Base-by-base conservation (phyloP, 1,140 invertebrate species). In the Drosophila teissieri region DNA sequence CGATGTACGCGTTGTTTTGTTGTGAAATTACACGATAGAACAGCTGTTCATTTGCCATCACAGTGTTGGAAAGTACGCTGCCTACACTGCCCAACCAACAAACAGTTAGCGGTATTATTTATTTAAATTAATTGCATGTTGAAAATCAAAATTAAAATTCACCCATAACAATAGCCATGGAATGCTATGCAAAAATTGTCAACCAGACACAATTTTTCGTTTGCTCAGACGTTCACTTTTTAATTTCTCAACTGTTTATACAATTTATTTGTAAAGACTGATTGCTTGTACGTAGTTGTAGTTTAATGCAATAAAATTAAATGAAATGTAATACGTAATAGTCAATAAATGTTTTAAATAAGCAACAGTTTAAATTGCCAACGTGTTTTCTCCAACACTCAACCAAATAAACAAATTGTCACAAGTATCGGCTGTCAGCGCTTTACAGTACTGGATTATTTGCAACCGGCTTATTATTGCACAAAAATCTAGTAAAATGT, bases 241-340 rank as follows among this genome's bases (percentile, higher is more conserved):
- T 76, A 67, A 77, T 69, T 78, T 77, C 62, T 69, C 52, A 56
- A 77, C 52, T 77, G 75, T 83, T 89, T 62, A 83, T 80, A 83
- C 72, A 88, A 80, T 83, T 89, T 73, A 51, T 88, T 88, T 88
- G 84, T 88, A 83, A 88, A 88, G 83, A 88, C 83, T 88, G 83
- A 88, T 89, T 89, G 89, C 80, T 44, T 73, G 63, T 89, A 77
- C 67, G 60, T 88, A 88, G 70, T 42, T 73, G 19, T 64, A 27
- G 64, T 69, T 57, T 49, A 70, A 56, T 62, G 79, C 45, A 86
- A 89, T 83, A 77, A 64, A 83, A 77, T 76, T 79, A 67, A 79
- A 49, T 75, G 39, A 70, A 86, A 78, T 75, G 68, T 81, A 69
- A 52, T 57, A 80, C 61, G 82, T 82, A 78, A 72, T 69, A 77